Conservation (phyloP, 2,797 vertebrate species). For the Brachyalestes nurse region DNA sequence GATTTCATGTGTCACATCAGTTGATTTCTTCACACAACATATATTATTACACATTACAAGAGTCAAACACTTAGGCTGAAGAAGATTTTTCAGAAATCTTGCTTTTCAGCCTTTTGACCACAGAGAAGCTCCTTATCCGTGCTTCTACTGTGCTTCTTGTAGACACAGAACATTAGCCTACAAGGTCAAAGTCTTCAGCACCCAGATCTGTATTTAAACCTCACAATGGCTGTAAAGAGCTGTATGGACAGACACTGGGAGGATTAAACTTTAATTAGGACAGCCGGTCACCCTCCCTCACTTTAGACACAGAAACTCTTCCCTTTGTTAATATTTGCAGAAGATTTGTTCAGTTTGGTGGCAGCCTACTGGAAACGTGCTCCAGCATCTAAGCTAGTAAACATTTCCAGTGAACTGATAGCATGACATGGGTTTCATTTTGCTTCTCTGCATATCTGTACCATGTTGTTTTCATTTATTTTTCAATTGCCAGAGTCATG, state of each 20-base stretch:
- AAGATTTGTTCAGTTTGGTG: not conserved
- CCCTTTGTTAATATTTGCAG: slow-evolving; percentile 17
- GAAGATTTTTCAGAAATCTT: not conserved
- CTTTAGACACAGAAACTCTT: slow-evolving; percentile 21
- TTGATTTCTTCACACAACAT: not conserved
- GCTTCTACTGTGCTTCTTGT: not conserved
- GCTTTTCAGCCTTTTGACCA: not conserved
- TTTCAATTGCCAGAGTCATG: slow-evolving; percentile 66
- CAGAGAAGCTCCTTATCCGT: not conserved
- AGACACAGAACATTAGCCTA: not conserved
- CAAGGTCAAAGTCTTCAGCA: slow-evolving; percentile 37
- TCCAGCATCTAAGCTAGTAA: not conserved
- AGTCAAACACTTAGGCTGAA: not conserved
- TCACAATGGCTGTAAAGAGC: slow-evolving; percentile 41
- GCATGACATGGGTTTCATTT: not conserved
- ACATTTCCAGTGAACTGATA: not conserved
- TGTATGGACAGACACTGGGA: slow-evolving; percentile 8
- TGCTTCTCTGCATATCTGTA: slow-evolving; percentile 50
- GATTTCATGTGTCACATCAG: not conserved
- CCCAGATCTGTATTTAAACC: slow-evolving; percentile 39
- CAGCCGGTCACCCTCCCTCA: slow-evolving; percentile 4
- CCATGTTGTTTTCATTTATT: slow-evolving; percentile 63
- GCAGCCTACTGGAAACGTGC: not conserved
- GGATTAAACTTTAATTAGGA: slow-evolving; percentile 42
- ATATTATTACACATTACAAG: not conserved